These are phyloP conservation scores for Leptopilina boulardi DNA, from an alignment of 1,140 invertebrate species.

Conservation along the genomic window DNA sequence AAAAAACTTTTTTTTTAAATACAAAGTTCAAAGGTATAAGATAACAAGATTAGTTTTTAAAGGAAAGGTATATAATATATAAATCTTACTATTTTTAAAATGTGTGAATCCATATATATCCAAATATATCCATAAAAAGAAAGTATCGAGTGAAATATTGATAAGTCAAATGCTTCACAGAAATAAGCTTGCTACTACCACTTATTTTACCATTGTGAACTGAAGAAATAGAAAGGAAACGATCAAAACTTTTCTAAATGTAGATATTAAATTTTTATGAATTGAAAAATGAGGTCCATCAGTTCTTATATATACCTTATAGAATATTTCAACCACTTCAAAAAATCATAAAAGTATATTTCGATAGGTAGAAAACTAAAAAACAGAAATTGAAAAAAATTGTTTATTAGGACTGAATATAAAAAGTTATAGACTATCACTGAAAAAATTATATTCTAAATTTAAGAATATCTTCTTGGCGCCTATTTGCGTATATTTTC, in stretches of 20 bases:
- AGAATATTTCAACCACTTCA: too few species aligned
- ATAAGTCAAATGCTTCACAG: conserved; percentile 4
- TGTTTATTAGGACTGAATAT: too few species aligned
- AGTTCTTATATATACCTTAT: too few species aligned
- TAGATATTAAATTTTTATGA: conserved; percentile 10
- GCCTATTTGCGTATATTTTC: too few species aligned
- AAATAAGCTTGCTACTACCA: neutral
- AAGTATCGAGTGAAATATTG: neutral
- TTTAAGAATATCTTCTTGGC: too few species aligned
- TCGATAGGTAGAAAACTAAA: too few species aligned
- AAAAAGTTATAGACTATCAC: too few species aligned
- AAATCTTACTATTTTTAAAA: neutral
- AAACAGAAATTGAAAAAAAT: too few species aligned
- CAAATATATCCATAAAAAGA: conserved; percentile 10
- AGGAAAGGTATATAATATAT: neutral
- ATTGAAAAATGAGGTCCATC: neutral
- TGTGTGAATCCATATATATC: too few species aligned
- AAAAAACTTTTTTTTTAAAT: neutral
- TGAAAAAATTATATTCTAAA: too few species aligned
- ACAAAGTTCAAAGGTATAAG: neutral
- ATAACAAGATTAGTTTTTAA: neutral
- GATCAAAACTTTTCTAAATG: conserved; percentile 1
- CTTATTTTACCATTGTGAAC: too few species aligned
- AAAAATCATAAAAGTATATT: too few species aligned
- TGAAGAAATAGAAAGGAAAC: neutral